Evolutionary conservation across 2,797 vertebrate genomes (phyloP).

Genomic region (Steatocranus sp.): DNA sequence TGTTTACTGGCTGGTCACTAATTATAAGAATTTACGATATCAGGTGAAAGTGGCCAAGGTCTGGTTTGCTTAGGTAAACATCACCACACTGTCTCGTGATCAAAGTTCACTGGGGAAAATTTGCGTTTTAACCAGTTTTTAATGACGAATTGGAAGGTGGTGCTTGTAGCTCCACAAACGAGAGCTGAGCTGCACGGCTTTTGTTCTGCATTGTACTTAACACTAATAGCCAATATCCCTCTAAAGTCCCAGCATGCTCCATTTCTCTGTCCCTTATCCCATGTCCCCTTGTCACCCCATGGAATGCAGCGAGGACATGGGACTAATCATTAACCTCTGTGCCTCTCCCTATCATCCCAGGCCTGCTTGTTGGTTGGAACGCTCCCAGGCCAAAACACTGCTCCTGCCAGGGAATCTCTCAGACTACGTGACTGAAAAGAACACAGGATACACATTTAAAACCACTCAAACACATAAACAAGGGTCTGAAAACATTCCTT

Average conservation of each 20-base stretch:
- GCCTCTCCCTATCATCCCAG: constrained; percentile 60
- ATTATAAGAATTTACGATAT: constrained; percentile 22
- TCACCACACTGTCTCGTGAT: neutral
- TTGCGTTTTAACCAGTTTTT: neutral
- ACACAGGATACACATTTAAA: constrained; percentile 31
- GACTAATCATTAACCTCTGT: constrained; percentile 79
- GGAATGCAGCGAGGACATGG: constrained; percentile 69
- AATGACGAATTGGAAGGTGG: neutral
- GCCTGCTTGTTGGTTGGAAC: constrained; percentile 67
- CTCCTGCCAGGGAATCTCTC: constrained; percentile 67
- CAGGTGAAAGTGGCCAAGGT: constrained; percentile 32
- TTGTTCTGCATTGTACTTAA: neutral
- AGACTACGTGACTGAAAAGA: constrained; percentile 64
- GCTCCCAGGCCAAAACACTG: constrained; percentile 59
- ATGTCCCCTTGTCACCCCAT: constrained; percentile 63
- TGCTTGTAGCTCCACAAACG: neutral
- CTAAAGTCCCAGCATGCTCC: neutral
- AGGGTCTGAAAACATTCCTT: neutral
- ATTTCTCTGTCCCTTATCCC: constrained; percentile 47
- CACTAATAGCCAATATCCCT: neutral
- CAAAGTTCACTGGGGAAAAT: constrained; percentile 27
- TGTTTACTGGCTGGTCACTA: constrained; percentile 26
- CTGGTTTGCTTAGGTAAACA: constrained; percentile 41
- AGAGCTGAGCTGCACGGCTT: neutral
- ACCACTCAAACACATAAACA: constrained; percentile 7